Percentiles rank a stretch among this genome's conserved stretches.
phyloP scores from a whole-genome alignment of 2,113 vertebrate species.

The Pholis gunnellus region DNA sequence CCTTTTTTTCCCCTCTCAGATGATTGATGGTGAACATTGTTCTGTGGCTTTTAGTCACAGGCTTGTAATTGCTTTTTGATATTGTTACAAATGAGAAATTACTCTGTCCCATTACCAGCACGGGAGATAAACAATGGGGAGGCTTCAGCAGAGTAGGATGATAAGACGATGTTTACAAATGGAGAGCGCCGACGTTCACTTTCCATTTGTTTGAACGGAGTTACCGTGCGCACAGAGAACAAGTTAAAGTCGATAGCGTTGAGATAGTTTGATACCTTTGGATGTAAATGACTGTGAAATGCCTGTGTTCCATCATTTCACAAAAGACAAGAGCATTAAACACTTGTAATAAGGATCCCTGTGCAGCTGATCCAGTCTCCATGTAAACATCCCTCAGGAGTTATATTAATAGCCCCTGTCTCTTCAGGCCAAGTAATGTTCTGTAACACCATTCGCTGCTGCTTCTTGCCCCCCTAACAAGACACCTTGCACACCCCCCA shows the following conservation, averaged over 20 bases:
- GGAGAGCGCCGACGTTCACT: constrained; percentile 27
- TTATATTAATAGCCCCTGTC: constrained; percentile 36
- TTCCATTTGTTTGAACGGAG: constrained; percentile 38
- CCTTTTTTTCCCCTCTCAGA: constrained; percentile 45
- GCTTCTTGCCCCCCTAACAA: constrained; percentile 25
- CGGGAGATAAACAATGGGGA: constrained; percentile 77
- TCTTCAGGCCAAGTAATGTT: constrained; percentile 44
- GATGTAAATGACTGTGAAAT: constrained; percentile 27
- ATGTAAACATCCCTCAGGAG: constrained; percentile 29
- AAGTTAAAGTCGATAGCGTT: not conserved
- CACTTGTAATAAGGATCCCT: not conserved
- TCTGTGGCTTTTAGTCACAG: constrained; percentile 80
- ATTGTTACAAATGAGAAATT: constrained; percentile 85
- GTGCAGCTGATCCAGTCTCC: not conserved
- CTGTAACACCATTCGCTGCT: constrained; percentile 33
- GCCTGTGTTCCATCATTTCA: not conserved
- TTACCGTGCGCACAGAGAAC: constrained; percentile 19
- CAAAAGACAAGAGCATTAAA: constrained; percentile 2
- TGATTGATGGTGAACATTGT: constrained; percentile 84
- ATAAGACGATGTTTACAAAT: constrained; percentile 58
- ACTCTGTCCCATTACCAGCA: constrained; percentile 78
- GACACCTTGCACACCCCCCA: not conserved
- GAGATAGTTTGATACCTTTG: constrained; percentile 16
- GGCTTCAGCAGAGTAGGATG: constrained; percentile 47
- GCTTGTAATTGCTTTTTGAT: constrained; percentile 85